phyloP scores from a whole-genome alignment of 2,888 invertebrate genomes.

The Mamestra brassicae region DNA sequence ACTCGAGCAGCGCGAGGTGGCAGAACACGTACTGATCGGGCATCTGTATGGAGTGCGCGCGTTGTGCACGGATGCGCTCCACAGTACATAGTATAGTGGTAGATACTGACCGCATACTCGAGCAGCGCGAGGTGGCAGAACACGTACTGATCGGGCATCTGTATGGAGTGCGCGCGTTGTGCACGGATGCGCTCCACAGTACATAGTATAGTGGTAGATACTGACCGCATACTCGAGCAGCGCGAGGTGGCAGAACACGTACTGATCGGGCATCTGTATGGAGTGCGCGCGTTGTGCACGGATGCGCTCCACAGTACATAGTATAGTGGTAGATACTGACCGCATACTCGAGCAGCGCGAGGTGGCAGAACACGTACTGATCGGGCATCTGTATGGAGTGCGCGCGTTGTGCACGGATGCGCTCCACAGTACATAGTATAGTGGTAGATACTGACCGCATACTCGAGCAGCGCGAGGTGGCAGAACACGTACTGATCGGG shows the following conservation, averaged over 20 bases:
- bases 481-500: constrained; percentile 99
- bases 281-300: constrained; percentile 98
- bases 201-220: constrained; percentile 93
- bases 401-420: constrained; percentile 98
- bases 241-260: constrained; percentile 99
- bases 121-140: constrained; percentile 98
- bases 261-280: constrained; percentile 99
- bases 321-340: constrained; percentile 92
- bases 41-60: constrained; percentile 99
- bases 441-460: constrained; percentile 94
- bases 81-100: constrained; percentile 91
- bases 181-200: constrained; percentile 96
- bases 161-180: constrained; percentile 99
- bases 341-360: constrained; percentile 97
- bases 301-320: constrained; percentile 95
- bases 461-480: constrained; percentile 97
- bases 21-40: constrained; percentile 99
- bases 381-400: constrained; percentile 99
- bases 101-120: constrained; percentile 95
- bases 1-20: constrained; percentile 97
- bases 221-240: constrained; percentile 95
- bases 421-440: constrained; percentile 92
- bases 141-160: constrained; percentile 99
- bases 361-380: constrained; percentile 99
- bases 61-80: constrained; percentile 97